A percentile compares a stretch with the other conserved stretches of the same genome.
Conservation (phyloP, 2,797 vertebrate species). For the Liparis tanakae region DNA sequence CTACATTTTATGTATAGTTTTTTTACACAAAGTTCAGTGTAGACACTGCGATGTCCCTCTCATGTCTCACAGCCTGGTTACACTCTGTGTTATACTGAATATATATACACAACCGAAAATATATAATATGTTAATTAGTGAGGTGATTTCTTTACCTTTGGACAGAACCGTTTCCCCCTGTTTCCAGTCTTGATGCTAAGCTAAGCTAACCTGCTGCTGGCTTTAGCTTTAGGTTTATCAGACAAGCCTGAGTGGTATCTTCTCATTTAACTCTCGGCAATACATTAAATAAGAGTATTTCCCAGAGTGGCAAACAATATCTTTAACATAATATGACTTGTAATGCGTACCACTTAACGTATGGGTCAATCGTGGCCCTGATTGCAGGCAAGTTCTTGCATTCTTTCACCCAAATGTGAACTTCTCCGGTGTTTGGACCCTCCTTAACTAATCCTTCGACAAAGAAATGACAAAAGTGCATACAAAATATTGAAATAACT, state of each 20-base stretch:
- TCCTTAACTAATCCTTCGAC: constrained; percentile 79
- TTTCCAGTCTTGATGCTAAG: background rate
- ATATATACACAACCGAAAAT: background rate
- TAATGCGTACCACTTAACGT: constrained; percentile 91
- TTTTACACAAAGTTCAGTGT: background rate
- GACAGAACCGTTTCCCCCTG: background rate
- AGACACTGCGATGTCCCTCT: background rate
- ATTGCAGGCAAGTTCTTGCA: constrained; percentile 90
- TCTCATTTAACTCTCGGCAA: background rate
- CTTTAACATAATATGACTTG: background rate
- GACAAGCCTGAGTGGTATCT: background rate
- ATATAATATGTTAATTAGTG: background rate
- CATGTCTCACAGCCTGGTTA: background rate
- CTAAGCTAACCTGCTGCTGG: background rate
- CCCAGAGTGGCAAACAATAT: background rate
- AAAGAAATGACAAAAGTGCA: constrained; percentile 20
- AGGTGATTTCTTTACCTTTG: background rate
- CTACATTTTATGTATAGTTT: background rate
- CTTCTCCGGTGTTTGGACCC: constrained; percentile 84
- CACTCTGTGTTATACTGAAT: background rate
- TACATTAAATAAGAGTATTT: background rate
- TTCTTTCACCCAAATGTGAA: constrained; percentile 98
- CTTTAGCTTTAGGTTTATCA: background rate
- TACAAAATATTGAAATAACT: background rate
- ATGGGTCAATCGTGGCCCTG: constrained; percentile 89